Percentiles rank a stretch among this genome's conserved stretches.
Conservation (phyloP, 2,113 vertebrate genomes). For the Serranochromis macrocephalus region DNA sequence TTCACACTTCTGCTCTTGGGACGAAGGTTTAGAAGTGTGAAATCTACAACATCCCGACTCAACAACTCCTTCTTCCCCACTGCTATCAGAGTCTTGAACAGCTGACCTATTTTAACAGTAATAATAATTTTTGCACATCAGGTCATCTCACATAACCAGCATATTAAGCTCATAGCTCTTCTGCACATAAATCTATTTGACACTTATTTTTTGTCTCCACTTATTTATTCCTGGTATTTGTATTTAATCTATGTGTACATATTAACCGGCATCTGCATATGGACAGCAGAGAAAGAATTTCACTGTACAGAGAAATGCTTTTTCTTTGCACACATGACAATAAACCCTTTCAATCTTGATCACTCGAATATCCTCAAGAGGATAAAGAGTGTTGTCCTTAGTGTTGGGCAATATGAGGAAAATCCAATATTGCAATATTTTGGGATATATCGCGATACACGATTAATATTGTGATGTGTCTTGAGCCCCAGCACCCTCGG, state of each 20-base stretch:
- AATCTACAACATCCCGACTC: neutral
- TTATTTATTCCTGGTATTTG: neutral
- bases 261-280: neutral
- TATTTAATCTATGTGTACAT: neutral
- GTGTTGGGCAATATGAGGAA: neutral
- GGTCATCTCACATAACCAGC: neutral
- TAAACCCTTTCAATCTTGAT: neutral
- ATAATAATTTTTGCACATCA: neutral
- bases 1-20: neutral
- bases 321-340: neutral
- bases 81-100: neutral
- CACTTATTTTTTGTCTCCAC: neutral
- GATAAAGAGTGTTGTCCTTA: neutral
- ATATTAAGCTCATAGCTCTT: too few relatives aligned
- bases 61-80: neutral
- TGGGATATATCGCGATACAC: rapidly evolving
- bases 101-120: neutral
- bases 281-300: neutral
- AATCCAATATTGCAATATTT: neutral
- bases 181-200: too few relatives aligned
- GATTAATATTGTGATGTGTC: neutral
- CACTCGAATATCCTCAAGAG: neutral
- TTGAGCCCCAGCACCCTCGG: neutral
- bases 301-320: neutral
- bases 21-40: neutral